Evolutionary conservation across 2,797 vertebrate species (phyloP).

Genomic region (Aulostomus chinensis): DNA sequence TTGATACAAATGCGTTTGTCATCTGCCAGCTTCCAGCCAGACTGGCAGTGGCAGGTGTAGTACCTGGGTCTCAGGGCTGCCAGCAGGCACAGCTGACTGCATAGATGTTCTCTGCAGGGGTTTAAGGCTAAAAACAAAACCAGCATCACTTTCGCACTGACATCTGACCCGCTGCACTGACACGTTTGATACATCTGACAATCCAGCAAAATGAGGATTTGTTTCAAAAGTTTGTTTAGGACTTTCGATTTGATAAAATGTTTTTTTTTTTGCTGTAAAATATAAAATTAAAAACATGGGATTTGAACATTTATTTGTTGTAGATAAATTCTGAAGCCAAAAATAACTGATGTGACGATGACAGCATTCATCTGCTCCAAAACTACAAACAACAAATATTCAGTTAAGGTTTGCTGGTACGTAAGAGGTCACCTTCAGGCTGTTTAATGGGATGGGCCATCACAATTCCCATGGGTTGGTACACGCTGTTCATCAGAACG

Average conservation of each 20-base stretch:
- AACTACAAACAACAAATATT: no score
- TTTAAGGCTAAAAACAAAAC: constrained; percentile 78
- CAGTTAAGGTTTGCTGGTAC: no score
- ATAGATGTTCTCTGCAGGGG: constrained; percentile 82
- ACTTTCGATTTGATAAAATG: no score
- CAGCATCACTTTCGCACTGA: constrained; percentile 15
- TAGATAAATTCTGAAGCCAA: no score
- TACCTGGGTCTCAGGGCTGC: constrained; percentile 81
- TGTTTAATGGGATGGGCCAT: constrained; percentile 89
- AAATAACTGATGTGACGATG: no score
- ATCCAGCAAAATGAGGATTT: no score
- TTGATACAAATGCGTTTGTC: constrained; percentile 86
- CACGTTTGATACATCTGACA: no score
- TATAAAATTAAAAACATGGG: no score
- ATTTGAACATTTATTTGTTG: no score
- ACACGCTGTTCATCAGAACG: constrained; percentile 81
- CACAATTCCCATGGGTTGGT: constrained; percentile 86
- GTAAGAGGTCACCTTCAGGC: constrained; percentile 77
- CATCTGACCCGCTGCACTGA: background rate
- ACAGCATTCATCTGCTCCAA: no score
- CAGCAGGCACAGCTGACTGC: constrained; percentile 91
- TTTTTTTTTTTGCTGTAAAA: no score
- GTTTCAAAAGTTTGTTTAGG: no score
- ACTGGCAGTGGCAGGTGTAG: constrained; percentile 90
- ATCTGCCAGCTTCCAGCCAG: constrained; percentile 86